Evolutionary conservation across 2,113 vertebrate genomes (phyloP).

Genomic region (Scophthalmus maximus): DNA sequence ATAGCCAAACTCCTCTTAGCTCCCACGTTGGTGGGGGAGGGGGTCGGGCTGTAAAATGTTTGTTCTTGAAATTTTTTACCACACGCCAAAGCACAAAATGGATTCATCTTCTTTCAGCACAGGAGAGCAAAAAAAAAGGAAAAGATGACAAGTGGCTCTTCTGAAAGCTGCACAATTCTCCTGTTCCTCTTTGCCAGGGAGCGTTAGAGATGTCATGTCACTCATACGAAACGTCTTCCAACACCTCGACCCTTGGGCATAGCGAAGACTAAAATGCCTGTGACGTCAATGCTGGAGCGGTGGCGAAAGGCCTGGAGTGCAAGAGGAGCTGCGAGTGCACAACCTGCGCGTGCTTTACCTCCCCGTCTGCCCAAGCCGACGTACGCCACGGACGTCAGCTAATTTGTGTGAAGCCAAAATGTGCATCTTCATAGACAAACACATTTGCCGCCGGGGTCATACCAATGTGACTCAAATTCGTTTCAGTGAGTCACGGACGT

Average conservation of each 20-base stretch:
- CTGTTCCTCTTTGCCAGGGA: slow-evolving; percentile 47
- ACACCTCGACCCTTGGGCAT: slow-evolving; percentile 50
- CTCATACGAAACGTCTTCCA: slow-evolving; percentile 62
- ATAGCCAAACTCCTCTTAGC: slow-evolving; percentile 64
- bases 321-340: slow-evolving; percentile 14
- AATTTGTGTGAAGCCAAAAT: slow-evolving; percentile 34
- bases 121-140: slow-evolving; percentile 28
- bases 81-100: slow-evolving; percentile 62
- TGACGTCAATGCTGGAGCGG: slow-evolving; percentile 59
- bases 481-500: slow-evolving; percentile 44
- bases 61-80: slow-evolving; percentile 67
- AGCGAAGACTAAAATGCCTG: slow-evolving; percentile 49
- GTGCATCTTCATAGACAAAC: slow-evolving; percentile 19
- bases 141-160: slow-evolving; percentile 61
- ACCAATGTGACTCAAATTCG: slow-evolving; percentile 46
- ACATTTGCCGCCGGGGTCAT: slow-evolving; percentile 42
- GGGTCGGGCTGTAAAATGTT: slow-evolving; percentile 59
- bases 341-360: neutral
- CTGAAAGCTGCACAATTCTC: slow-evolving; percentile 60
- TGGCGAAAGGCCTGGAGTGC: slow-evolving; percentile 18
- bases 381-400: slow-evolving; percentile 13
- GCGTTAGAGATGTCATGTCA: slow-evolving; percentile 52
- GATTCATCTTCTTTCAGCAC: slow-evolving; percentile 65
- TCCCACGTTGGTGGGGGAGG: slow-evolving; percentile 45
- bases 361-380: neutral